Conservation (phyloP, 2,888 invertebrate genomes). For the Sarcophaga rosellei region DNA sequence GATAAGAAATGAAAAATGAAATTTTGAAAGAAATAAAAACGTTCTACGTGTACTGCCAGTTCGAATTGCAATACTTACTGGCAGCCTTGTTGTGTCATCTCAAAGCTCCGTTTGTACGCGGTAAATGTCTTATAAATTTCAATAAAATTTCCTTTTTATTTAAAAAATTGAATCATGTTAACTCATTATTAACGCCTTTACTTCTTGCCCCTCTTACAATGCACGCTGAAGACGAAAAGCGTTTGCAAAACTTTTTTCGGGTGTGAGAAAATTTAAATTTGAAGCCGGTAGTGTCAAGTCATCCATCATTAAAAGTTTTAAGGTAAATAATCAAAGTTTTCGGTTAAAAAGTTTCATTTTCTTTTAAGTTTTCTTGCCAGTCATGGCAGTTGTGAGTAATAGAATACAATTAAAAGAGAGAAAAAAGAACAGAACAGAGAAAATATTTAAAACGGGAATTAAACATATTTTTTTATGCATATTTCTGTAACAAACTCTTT, state of each 20-base stretch:
- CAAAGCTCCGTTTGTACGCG: background rate
- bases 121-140: background rate
- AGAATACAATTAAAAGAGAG: no score
- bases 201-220: background rate
- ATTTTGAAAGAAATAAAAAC: constrained; percentile 4
- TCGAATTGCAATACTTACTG: background rate
- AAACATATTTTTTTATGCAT: no score
- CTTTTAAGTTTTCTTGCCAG: background rate
- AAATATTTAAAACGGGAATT: no score
- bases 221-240: no score
- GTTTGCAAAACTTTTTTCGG: no score
- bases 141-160: background rate
- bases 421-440: no score
- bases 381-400: background rate
- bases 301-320: background rate
- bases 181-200: background rate
- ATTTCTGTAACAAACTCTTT: no score
- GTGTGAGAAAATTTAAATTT: background rate
- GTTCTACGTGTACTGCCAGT: constrained; percentile 2
- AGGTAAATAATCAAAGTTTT: constrained; percentile 27
- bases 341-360: background rate
- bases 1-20: background rate
- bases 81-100: background rate
- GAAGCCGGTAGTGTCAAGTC: constrained; percentile 10
- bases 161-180: constrained; percentile 8